Evolutionary conservation across 2,888 invertebrate genomes (phyloP).

Genomic region (Cheiracanthium punctorium): DNA sequence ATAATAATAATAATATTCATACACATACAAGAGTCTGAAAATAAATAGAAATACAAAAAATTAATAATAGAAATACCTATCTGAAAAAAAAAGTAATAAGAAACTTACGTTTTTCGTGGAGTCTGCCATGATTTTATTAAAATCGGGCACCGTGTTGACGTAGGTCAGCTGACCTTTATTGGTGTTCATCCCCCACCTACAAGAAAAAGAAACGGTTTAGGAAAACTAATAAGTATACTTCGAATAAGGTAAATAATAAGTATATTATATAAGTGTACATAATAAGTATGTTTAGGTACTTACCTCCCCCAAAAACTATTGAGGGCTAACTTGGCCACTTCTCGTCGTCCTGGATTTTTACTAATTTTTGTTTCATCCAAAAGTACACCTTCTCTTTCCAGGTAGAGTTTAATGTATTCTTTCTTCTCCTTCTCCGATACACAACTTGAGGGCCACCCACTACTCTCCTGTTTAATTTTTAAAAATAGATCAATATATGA

Average conservation of each 20-base stretch:
- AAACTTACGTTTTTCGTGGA: constrained; percentile 24
- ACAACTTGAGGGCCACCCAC: neutral
- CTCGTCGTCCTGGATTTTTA: neutral
- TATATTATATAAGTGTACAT: no score
- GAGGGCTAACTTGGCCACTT: constrained; percentile 23
- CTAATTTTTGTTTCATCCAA: neutral
- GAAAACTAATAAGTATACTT: neutral
- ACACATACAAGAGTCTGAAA: no score
- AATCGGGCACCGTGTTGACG: neutral
- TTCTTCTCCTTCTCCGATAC: neutral
- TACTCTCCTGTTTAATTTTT: constrained; percentile 28
- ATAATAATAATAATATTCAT: no score
- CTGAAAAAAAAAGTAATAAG: neutral
- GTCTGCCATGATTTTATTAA: constrained; percentile 28
- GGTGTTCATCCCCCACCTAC: constrained; percentile 28
- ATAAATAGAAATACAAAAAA: no score
- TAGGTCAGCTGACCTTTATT: constrained; percentile 11
- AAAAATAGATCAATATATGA: constrained; percentile 16
- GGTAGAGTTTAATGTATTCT: neutral
- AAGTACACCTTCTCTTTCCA: constrained; percentile 11
- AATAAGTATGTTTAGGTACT: no score
- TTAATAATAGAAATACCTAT: neutral
- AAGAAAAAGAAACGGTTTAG: neutral
- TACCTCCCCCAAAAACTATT: constrained; percentile 37
- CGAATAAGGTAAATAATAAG: neutral